A percentile compares a stretch with the other conserved stretches of the same genome.
Conservation (phyloP, 1,140 invertebrate genomes). For the Calliphora vicina region DNA sequence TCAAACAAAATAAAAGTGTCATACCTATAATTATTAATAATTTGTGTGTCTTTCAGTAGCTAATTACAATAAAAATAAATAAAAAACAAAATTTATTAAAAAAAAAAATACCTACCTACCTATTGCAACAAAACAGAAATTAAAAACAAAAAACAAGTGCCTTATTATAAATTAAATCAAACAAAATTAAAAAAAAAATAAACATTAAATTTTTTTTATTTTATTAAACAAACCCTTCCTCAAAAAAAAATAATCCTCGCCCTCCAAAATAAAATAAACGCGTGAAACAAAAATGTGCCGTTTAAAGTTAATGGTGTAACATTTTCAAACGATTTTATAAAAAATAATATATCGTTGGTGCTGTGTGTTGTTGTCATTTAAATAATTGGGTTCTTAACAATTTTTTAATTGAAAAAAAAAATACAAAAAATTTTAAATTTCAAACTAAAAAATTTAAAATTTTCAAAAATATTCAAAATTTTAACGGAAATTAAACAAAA, state of each 20-base stretch:
- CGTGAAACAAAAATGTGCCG: conserved; percentile 19
- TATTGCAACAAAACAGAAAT: too few relatives aligned
- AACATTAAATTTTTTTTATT: neutral
- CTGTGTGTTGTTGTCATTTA: neutral
- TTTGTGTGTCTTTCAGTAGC: neutral
- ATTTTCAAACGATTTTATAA: neutral
- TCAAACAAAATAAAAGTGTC: neutral
- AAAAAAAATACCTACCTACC: neutral
- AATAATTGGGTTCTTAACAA: neutral
- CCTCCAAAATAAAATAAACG: too few relatives aligned
- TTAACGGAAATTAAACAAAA: neutral
- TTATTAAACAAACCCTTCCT: too few relatives aligned
- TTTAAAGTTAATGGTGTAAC: conserved; percentile 25
- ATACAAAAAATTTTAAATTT: neutral
- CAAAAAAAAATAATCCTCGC: too few relatives aligned
- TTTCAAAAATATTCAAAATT: neutral
- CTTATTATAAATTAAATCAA: neutral
- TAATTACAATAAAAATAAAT: neutral
- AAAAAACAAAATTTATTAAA: neutral
- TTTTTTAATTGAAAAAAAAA: neutral
- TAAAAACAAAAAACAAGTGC: neutral
- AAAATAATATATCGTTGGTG: neutral
- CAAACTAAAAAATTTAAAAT: neutral
- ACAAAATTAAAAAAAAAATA: neutral
- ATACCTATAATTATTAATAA: neutral